Evolutionary conservation across 2,113 vertebrate genomes (phyloP).

Genomic region (Engystomops pustulosus): DNA sequence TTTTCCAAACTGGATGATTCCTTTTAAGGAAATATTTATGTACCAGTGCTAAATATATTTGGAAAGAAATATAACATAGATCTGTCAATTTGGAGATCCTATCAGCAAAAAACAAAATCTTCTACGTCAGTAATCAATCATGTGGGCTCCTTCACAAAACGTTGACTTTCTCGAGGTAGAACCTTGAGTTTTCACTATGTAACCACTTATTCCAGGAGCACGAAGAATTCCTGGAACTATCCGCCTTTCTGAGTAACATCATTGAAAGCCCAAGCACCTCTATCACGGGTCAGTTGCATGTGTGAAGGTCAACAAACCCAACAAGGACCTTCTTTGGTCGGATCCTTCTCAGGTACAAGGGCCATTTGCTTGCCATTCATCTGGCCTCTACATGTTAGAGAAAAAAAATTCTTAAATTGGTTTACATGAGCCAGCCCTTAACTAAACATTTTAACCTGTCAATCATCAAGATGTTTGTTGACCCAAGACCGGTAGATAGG

Average conservation of each 20-base stretch:
- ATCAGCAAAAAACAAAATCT: neutral
- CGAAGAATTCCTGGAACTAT: conserved; percentile 34
- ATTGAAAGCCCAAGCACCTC: conserved; percentile 9
- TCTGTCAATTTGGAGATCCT: neutral
- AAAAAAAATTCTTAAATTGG: conserved; percentile 66
- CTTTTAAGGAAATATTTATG: too few relatives aligned
- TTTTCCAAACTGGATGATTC: too few relatives aligned
- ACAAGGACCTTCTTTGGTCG: conserved; percentile 46
- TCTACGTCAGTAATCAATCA: neutral
- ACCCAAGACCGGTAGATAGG: conserved; percentile 74
- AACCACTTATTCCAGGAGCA: conserved; percentile 41
- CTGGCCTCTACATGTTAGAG: conserved; percentile 61
- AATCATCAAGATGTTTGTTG: conserved; percentile 77
- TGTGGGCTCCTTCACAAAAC: neutral
- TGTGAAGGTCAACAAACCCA: conserved; percentile 53
- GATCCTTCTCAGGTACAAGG: conserved; percentile 23
- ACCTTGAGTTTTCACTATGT: neutral
- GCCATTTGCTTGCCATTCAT: conserved; percentile 67
- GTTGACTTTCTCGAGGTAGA: neutral
- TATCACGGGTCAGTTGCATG: conserved; percentile 22
- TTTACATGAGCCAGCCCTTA: conserved; percentile 62
- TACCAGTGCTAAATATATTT: too few relatives aligned
- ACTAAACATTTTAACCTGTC: conserved; percentile 75
- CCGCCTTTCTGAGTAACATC: conserved; percentile 32
- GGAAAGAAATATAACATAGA: too few relatives aligned